phyloP scores from a whole-genome alignment of 2,797 vertebrate species.

The Microctenopoma steveboyesi region DNA sequence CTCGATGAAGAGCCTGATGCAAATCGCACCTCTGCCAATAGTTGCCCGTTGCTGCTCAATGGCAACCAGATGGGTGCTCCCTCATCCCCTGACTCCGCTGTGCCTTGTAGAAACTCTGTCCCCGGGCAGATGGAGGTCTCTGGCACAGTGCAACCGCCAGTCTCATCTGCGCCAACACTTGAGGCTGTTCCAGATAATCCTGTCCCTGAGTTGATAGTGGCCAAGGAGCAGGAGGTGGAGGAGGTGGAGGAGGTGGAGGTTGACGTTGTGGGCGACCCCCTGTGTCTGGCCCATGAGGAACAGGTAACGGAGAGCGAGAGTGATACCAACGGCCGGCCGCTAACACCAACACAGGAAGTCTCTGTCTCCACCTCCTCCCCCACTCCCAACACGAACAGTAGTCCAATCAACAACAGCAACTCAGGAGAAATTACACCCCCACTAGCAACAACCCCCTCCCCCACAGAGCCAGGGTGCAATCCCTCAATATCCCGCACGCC shows the following conservation, averaged over 20 bases:
- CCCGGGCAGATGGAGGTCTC: constrained; percentile 86
- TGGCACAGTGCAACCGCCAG: constrained; percentile 60
- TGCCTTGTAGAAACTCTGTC: constrained; percentile 96
- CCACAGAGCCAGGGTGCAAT: constrained; percentile 71
- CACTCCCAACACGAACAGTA: constrained; percentile 62
- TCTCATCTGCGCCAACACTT: constrained; percentile 51
- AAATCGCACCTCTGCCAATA: constrained; percentile 82
- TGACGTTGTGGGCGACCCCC: constrained; percentile 90
- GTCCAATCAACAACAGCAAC: constrained; percentile 81
- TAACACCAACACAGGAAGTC: constrained; percentile 58
- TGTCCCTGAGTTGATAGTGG: constrained; percentile 84
- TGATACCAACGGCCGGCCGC: constrained; percentile 56
- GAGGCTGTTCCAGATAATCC: constrained; percentile 74
- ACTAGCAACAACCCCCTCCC: constrained; percentile 69
- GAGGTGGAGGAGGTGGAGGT: constrained; percentile 86
- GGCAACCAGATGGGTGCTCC: constrained; percentile 85
- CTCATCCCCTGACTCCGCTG: constrained; percentile 88
- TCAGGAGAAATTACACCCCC: constrained; percentile 89
- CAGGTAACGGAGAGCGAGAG: constrained; percentile 74
- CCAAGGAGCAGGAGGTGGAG: constrained; percentile 89
- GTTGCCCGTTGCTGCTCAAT: constrained; percentile 84
- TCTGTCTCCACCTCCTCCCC: constrained; percentile 53
- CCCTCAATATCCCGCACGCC: constrained; percentile 80
- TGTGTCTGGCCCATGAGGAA: constrained; percentile 88
- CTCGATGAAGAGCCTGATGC: constrained; percentile 84